Evolutionary conservation across 2,113 vertebrate genomes (phyloP), one percentile per base, ranked within the genome.

Genomic region (Anhinga rufa): DNA sequence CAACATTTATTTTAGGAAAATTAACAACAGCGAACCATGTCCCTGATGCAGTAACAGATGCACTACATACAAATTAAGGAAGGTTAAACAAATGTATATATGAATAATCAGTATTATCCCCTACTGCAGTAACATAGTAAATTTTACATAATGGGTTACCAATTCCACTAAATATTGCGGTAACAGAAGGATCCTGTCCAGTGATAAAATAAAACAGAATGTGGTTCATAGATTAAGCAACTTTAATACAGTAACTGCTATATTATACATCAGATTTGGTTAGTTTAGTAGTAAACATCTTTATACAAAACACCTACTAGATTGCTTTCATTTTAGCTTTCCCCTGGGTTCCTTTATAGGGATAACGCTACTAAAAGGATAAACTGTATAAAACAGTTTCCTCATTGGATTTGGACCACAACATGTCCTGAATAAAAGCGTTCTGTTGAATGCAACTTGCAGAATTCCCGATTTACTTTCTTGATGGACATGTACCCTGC

Each of bases 1-100:
- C 54, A 93, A 61, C 26, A 60, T 94, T 91, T 87, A 85, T 87
- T 86, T 92, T 91, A 77, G 75, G 70, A 91, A 54, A 80, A 90
- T 24, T 46, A 77, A 80, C 42, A 93, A 76, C 32, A 77, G 60
- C 77, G 14, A 72, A 60, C 9, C 12, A 46, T 17, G 51, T 76
- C 38, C 16, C 58, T 88, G 75, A 52, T 36, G 82, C 17, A 62
- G 32, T 62, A 79, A 75, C 9, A 44, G 78, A 85, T 32, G 29
- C 6, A 58, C 25, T 61, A 79, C 28, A n/a, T 52, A 77, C 14
- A 54, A 14, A 34, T 54, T 20, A 77, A 14, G 31, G 57, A 94
- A 77, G 12, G 25, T 72, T 82, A 92, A 93, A 57, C 22, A 74
- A 86, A 70, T 3, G 2, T 18, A 21, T 72, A 72, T 46, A 42